These are phyloP conservation scores for Octonoba sinensis DNA, from an alignment of 2,888 invertebrate genomes.

Conservation along the genomic window DNA sequence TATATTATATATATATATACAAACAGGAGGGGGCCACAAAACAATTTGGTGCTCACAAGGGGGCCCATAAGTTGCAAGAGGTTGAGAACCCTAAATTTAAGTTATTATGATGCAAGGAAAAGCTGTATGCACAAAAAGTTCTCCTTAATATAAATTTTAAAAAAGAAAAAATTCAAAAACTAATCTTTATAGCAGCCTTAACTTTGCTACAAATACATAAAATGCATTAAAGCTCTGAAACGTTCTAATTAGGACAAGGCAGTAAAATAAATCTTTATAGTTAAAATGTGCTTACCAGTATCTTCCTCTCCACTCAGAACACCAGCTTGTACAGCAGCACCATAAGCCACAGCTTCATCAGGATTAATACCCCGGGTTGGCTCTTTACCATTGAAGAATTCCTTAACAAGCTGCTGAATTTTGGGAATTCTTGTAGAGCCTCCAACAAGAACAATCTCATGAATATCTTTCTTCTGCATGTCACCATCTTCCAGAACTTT, in stretches of 20 bases:
- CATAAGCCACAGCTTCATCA: slow-evolving; percentile 98
- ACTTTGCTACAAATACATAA: not conserved
- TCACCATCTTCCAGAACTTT: slow-evolving; percentile 98
- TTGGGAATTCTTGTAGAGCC: slow-evolving; percentile 99
- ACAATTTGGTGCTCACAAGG: too few relatives aligned
- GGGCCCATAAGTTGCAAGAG: too few relatives aligned
- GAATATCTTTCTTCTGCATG: slow-evolving; percentile 97
- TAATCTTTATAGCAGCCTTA: not conserved
- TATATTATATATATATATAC: too few relatives aligned
- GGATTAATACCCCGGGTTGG: slow-evolving; percentile 98
- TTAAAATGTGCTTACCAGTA: slow-evolving; percentile 76
- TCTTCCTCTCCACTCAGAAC: slow-evolving; percentile 97
- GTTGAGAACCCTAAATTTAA: too few relatives aligned
- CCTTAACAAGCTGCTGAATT: slow-evolving; percentile 78
- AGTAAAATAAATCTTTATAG: too few relatives aligned
- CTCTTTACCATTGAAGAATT: slow-evolving; percentile 96
- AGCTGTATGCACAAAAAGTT: too few relatives aligned
- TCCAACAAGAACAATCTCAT: slow-evolving; percentile 98
- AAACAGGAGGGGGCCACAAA: too few relatives aligned
- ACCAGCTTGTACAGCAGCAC: slow-evolving; percentile 98
- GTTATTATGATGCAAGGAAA: too few relatives aligned
- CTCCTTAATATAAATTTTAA: not conserved
- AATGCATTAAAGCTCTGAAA: not conserved
- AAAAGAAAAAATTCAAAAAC: not conserved
- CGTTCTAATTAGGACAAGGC: not conserved